A percentile compares a stretch with the other conserved stretches of the same genome.
Conservation (phyloP, 2,113 vertebrate species). For the Ivindomyrus marchei region DNA sequence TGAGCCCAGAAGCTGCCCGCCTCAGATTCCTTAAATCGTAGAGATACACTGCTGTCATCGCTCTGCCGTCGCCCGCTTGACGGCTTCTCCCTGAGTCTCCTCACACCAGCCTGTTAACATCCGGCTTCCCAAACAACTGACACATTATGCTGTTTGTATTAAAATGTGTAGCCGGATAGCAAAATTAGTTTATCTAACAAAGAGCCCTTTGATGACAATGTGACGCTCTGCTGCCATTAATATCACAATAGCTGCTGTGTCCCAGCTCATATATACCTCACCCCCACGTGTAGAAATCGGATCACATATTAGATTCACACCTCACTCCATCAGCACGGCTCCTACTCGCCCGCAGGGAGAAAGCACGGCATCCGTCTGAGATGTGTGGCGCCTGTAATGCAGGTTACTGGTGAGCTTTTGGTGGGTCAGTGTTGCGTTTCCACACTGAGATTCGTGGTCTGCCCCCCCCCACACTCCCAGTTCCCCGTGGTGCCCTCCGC, state of each 20-base stretch:
- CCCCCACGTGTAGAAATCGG: neutral
- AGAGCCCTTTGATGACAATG: neutral
- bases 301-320: neutral
- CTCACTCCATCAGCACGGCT: neutral
- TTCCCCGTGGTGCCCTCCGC: neutral
- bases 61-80: neutral
- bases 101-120: neutral
- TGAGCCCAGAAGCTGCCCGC: neutral
- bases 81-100: neutral
- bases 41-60: conserved; percentile 30
- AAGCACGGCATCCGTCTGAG: neutral
- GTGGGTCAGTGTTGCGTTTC: neutral
- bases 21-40: neutral
- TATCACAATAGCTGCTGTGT: neutral
- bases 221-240: neutral
- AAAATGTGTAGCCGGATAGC: neutral
- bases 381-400: neutral
- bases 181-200: neutral
- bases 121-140: neutral
- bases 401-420: neutral
- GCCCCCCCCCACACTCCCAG: neutral
- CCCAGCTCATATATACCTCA: neutral
- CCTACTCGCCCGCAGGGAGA: neutral
- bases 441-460: neutral
- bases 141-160: neutral